Evolutionary conservation across 2,888 invertebrate species (phyloP), one percentile per base, ranked within the genome.

Genomic region (Hemaris fuciformis): DNA sequence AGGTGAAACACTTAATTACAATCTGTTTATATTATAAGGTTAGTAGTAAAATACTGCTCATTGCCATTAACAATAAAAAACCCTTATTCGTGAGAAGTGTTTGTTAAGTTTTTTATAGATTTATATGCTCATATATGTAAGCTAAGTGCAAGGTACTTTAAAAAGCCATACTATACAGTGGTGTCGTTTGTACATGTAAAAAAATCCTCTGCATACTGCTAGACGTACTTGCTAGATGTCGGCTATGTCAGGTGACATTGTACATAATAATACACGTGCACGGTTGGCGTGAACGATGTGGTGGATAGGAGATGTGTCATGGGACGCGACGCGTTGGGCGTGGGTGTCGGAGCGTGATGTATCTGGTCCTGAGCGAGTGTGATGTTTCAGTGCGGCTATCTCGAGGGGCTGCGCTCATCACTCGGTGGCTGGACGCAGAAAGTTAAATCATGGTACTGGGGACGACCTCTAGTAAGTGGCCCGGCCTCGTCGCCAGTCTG

Each of bases 381-480:
- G 92, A 91, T 93, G 92, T 95, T 96, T 94, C 96, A 96, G 96
- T 96, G 96, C 94, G 96, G 96, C 94, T 96, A 96, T 96, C 95
- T 96, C 94, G 97, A 97, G 95, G 97, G 97, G 94, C 96, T 97
- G 94, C 96, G 97, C 94, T 96, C 96, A 94, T 97, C 97, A 95
- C 96, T 97, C 94, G 97, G 97, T 95, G 97, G 97, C 95, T 96
- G 97, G 95, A 97, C 97, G 94, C 97, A 97, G 96, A 97, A 97
- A 96, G 97, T 97, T 94, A 97, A 97, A 95, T 97, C 97, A 94
- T 97, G 97, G 97, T 97, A 97, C 96, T 97, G 97, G 97, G 97
- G 97, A 95, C 96, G 97, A 95, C 97, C 97, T 96, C 96, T 97
- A 95, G 97, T 97, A 97, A 97, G 97, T 97, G 94, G 84, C 88